Base-by-base conservation (phyloP, 2,888 invertebrate species). In the Cetonia aurata region DNA sequence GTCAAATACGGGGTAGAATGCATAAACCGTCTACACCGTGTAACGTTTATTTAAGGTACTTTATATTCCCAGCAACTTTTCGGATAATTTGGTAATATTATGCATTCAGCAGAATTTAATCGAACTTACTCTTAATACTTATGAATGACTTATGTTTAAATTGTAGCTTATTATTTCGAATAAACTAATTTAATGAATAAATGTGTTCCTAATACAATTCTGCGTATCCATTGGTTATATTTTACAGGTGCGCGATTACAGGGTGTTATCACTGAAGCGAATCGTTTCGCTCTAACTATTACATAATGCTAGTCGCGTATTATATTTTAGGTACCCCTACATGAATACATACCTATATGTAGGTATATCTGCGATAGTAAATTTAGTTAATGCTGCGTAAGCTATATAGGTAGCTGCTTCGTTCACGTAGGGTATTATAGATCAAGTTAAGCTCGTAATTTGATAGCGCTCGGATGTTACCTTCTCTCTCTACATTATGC, bases 371-470 rank as follows among this genome's bases (percentile, higher is more conserved):
- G 15, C 37, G 37, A 33, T 37, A 41, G 50, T 17, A 65, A 65
- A 65, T 65, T 65, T 65, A 65, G 62, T 57, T 65, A 65, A 50
- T 65, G 13, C 50, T 33, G 8, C 25, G 33, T 33, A 33, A 48
- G 48, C 9, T 46, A 9, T 15, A 50, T 48, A 48, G 31, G 46
- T 62, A 62, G 62, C 50, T 37, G 37, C 50, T 15, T 37, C 6
- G 50, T 50, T 50, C 57, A 25, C 37, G 60, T 50, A 19, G n/a
- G 37, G 62, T 52, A 52, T 37, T 50, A 41, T 65, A 65, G 62
- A 65, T 65, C 62, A 50, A 50, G 48, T 62, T 62, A 62, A 48
- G 50, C 50, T 10, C n/a, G 50, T 50, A 65, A 65, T 65, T 17
- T 41, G 62, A 65, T 50, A 65, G 37, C 50, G 37, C 15, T 65